phyloP scores from a whole-genome alignment of 2,113 vertebrate genomes.

The Semnornis frantzii region DNA sequence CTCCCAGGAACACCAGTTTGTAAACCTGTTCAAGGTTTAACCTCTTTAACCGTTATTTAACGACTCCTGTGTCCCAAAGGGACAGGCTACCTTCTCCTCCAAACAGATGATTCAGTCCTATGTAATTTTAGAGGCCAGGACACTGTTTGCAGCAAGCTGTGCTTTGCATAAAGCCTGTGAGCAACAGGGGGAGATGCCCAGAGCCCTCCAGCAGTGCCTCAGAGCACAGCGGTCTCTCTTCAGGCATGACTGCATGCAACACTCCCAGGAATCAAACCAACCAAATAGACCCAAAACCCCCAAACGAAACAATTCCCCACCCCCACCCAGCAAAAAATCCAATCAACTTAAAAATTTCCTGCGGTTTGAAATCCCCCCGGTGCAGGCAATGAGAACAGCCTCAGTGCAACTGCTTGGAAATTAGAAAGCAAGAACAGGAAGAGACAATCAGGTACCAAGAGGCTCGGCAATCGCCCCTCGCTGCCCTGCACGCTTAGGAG shows the following conservation, averaged over 20 bases:
- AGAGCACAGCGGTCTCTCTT: background rate
- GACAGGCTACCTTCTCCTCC: background rate
- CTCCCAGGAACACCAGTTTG: background rate
- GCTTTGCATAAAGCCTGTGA: background rate
- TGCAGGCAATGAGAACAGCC: accelerated
- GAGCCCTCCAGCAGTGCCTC: accelerated
- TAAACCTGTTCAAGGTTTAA: background rate
- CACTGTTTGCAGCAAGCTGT: background rate
- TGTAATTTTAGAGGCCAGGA: background rate
- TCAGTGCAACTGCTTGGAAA: background rate
- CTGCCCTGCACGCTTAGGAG: accelerated
- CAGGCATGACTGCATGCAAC: accelerated
- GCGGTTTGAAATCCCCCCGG: background rate
- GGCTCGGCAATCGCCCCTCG: accelerated
- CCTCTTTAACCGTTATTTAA: background rate
- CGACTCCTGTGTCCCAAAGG: background rate
- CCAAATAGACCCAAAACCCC: too few species aligned
- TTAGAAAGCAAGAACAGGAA: accelerated
- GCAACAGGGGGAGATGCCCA: background rate
- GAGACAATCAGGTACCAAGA: accelerated
- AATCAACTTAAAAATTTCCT: background rate
- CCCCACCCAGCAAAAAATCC: background rate
- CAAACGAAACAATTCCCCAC: background rate
- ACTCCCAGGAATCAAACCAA: background rate
- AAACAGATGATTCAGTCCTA: background rate